phyloP scores from a whole-genome alignment of 2,888 invertebrate species.

The Nebria salina region DNA sequence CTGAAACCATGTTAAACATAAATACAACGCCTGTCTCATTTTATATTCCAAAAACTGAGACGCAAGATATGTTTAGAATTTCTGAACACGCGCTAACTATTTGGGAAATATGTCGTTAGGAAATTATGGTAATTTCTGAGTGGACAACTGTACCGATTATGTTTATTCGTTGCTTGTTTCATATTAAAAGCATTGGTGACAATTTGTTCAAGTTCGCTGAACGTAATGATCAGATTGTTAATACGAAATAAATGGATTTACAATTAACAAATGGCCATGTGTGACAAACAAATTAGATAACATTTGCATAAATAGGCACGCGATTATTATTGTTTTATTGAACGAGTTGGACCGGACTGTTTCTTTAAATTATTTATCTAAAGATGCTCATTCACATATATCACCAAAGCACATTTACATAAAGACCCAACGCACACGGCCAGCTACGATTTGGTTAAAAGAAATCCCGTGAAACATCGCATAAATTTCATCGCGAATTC shows the following conservation, averaged over 20 bases:
- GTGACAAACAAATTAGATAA: background rate
- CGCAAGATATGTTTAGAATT: constrained; percentile 20
- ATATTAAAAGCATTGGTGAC: too few relatives aligned
- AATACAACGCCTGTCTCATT: background rate
- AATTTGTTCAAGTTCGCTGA: too few relatives aligned
- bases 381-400: constrained; percentile 5
- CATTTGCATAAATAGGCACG: constrained; percentile 44
- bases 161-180: background rate
- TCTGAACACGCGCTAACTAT: constrained; percentile 41
- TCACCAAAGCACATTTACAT: background rate
- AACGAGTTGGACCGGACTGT: constrained; percentile 39
- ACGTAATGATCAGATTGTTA: too few relatives aligned
- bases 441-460: constrained; percentile 1
- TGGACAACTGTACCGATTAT: background rate
- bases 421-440: background rate
- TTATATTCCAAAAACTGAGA: background rate
- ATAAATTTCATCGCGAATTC: constrained; percentile 10
- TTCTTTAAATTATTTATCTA: background rate
- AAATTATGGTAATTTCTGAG: background rate
- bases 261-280: too few relatives aligned
- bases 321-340: constrained; percentile 44
- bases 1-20: background rate
- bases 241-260: too few relatives aligned
- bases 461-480: background rate
- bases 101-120: constrained; percentile 35